phyloP scores from a whole-genome alignment of 2,113 vertebrate genomes.

The Nymphicus hollandicus region DNA sequence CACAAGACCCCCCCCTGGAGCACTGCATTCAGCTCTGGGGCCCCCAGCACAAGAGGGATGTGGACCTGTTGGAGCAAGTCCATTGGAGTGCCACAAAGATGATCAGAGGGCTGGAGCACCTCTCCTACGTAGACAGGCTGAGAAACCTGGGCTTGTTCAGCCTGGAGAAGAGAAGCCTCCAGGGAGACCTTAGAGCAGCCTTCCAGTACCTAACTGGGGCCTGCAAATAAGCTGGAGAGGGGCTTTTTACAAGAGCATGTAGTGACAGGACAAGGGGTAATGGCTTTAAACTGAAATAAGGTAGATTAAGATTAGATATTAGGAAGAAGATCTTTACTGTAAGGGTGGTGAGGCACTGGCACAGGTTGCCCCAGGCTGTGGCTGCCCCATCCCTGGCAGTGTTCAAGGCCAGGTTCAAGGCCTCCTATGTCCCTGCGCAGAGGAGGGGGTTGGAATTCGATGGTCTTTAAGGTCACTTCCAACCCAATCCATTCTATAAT shows the following conservation, averaged over 20 bases:
- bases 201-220: not conserved
- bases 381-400: not conserved
- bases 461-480: not conserved
- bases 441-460: not conserved
- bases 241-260: not conserved
- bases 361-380: not conserved
- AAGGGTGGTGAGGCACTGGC: not conserved
- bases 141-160: not conserved
- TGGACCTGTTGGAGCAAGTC: not conserved
- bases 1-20: not conserved
- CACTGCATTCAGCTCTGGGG: not conserved
- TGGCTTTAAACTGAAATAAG: not conserved
- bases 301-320: not conserved
- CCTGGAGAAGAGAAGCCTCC: not conserved
- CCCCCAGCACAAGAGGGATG: not conserved
- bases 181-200: not conserved
- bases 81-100: not conserved
- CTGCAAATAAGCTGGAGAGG: not conserved
- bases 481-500: not conserved
- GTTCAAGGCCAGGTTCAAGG: not conserved
- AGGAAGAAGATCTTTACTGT: not conserved
- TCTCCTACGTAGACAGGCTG: not conserved
- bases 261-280: not conserved
- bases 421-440: not conserved
- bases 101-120: not conserved